phyloP scores from a whole-genome alignment of 2,888 invertebrate genomes.

The Leucophora obtusa region DNA sequence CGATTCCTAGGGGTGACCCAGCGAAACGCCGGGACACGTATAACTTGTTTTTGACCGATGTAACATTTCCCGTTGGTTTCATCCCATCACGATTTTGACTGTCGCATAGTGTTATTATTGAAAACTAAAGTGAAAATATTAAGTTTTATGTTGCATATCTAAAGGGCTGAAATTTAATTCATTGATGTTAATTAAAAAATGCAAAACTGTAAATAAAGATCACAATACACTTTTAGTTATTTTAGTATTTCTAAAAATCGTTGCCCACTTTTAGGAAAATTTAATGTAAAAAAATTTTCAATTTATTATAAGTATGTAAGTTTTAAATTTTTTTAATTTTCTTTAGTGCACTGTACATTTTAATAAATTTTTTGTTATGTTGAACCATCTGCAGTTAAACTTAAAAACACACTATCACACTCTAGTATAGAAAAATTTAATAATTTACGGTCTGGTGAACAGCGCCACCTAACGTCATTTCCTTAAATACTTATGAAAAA shows the following conservation, averaged over 20 bases:
- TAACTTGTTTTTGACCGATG: too few species aligned
- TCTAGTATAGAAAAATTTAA: constrained; percentile 31
- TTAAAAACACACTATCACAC: not conserved
- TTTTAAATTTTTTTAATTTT: not conserved
- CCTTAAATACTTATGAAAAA: not conserved
- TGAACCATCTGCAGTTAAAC: not conserved
- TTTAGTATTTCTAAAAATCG: not conserved
- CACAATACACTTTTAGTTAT: not conserved
- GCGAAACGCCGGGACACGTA: too few species aligned
- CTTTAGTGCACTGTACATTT: not conserved
- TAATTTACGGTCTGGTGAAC: constrained; percentile 58
- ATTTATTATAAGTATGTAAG: not conserved
- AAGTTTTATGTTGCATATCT: too few species aligned
- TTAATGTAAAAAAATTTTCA: not conserved
- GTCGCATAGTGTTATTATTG: too few species aligned
- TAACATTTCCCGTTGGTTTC: too few species aligned
- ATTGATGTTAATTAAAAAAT: too few species aligned
- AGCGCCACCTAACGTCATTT: constrained; percentile 54
- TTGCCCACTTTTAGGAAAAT: not conserved
- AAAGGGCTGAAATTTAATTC: too few species aligned
- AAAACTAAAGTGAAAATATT: too few species aligned
- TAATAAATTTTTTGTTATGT: not conserved
- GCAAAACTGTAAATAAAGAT: not conserved
- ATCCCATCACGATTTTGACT: too few species aligned
- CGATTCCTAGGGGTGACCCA: too few species aligned